phyloP scores from a whole-genome alignment of 1,140 invertebrate species.

The Philopotamus ludificatus region DNA sequence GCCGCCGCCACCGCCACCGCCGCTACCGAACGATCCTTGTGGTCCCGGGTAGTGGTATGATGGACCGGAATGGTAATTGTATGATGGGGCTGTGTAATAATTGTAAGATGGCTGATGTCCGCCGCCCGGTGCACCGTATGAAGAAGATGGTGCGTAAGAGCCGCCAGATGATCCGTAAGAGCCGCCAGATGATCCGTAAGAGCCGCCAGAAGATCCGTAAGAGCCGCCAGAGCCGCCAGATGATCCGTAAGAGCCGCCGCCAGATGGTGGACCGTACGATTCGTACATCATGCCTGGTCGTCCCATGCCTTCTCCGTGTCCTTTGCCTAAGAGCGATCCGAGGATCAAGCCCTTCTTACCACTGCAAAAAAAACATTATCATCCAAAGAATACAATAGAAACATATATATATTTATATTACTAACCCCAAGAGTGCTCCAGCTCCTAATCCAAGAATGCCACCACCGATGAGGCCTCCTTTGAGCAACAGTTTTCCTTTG shows the following conservation, averaged over 20 bases:
- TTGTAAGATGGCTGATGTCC: conserved; percentile 3
- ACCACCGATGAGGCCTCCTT: conserved; percentile 22
- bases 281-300: too few relatives aligned
- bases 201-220: conserved; percentile 13
- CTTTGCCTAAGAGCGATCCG: conserved; percentile 4
- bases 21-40: not conserved
- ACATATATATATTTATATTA: not conserved
- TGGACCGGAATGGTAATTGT: conserved; percentile 29
- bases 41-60: not conserved
- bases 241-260: not conserved
- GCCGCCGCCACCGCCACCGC: not conserved
- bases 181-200: not conserved
- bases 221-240: not conserved
- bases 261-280: not conserved
- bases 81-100: conserved; percentile 24
- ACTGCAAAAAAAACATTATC: conserved; percentile 15
- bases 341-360: conserved; percentile 28
- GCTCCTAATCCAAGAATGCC: conserved; percentile 16
- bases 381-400: not conserved
- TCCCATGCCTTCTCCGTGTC: conserved; percentile 7
- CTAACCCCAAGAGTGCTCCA: conserved; percentile 24
- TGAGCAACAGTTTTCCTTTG: conserved; percentile 26
- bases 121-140: too few relatives aligned
- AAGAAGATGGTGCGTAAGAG: too few relatives aligned
- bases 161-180: conserved; percentile 8